These are phyloP conservation scores for Morus bassanus DNA, from an alignment of 2,797 vertebrate species.

Conservation along the genomic window DNA sequence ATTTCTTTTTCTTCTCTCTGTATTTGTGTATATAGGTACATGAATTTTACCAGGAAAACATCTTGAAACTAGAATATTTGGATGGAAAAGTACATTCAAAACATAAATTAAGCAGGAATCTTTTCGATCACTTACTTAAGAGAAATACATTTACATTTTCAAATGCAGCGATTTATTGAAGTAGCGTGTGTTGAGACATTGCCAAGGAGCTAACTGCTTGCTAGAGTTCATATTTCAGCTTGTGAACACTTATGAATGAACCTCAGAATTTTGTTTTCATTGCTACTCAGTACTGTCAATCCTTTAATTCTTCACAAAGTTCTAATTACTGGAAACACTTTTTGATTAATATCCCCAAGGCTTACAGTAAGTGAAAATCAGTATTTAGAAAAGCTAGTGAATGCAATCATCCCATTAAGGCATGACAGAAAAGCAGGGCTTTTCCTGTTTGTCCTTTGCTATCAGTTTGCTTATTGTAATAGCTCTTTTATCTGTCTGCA, in stretches of 20 bases:
- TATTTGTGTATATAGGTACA: conserved; percentile 23
- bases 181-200: conserved; percentile 30
- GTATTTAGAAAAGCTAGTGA: conserved; percentile 52
- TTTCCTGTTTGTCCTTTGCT: conserved; percentile 41
- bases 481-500: conserved; percentile 44
- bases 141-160: conserved; percentile 66
- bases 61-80: conserved; percentile 57
- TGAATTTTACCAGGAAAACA: conserved; percentile 51
- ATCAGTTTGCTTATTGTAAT: conserved; percentile 36
- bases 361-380: conserved; percentile 53
- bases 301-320: conserved; percentile 56
- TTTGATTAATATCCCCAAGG: conserved; percentile 34
- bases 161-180: conserved; percentile 67
- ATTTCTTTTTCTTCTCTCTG: conserved; percentile 2
- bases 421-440: neutral
- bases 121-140: conserved; percentile 63
- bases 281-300: conserved; percentile 16
- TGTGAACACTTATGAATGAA: conserved; percentile 14
- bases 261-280: conserved; percentile 38
- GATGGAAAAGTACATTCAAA: conserved; percentile 52
- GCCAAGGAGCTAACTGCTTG: conserved; percentile 18
- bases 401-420: conserved; percentile 19
- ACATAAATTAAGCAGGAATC: conserved; percentile 61
- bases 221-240: neutral
- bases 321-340: conserved; percentile 57